Conservation (phyloP, 2,888 invertebrate genomes). For the Agrotis segetum region DNA sequence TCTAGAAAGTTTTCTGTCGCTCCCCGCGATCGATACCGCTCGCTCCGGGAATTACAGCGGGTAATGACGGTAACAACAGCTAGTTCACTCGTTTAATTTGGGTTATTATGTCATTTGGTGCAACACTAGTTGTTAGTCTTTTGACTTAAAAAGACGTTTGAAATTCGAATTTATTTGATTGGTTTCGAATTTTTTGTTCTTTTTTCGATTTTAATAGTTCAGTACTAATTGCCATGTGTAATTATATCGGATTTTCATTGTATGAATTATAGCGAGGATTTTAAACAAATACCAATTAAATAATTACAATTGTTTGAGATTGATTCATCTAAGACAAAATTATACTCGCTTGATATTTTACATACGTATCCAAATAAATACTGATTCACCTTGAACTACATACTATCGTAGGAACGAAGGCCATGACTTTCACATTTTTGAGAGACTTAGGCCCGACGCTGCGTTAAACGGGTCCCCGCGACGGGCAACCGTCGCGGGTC, state of each 20-base stretch:
- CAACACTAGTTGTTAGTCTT: conserved; percentile 62
- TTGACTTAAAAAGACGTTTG: conserved; percentile 53
- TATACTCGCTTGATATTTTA: too few species aligned
- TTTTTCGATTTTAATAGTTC: background rate
- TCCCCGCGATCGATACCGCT: conserved; percentile 87
- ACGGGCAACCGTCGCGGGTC: too few species aligned
- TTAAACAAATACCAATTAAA: too few species aligned
- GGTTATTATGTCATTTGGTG: conserved; percentile 88
- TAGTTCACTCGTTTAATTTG: conserved; percentile 84
- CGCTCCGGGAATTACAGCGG: conserved; percentile 83
- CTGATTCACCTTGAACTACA: too few species aligned
- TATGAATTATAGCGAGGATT: background rate
- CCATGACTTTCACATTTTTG: too few species aligned
- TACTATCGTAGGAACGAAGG: too few species aligned
- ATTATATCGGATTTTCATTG: background rate
- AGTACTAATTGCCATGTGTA: background rate
- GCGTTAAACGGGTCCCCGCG: too few species aligned
- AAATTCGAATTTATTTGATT: conserved; percentile 37
- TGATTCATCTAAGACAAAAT: too few species aligned
- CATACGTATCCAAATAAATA: background rate
- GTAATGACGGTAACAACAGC: conserved; percentile 85
- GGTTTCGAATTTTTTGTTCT: conserved; percentile 19
- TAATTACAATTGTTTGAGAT: background rate
- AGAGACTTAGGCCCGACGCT: too few species aligned
- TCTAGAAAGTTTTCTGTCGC: conserved; percentile 91